These are phyloP conservation scores for Oncorhynchus masou DNA, from an alignment of 2,113 vertebrate species.

Conservation along the genomic window DNA sequence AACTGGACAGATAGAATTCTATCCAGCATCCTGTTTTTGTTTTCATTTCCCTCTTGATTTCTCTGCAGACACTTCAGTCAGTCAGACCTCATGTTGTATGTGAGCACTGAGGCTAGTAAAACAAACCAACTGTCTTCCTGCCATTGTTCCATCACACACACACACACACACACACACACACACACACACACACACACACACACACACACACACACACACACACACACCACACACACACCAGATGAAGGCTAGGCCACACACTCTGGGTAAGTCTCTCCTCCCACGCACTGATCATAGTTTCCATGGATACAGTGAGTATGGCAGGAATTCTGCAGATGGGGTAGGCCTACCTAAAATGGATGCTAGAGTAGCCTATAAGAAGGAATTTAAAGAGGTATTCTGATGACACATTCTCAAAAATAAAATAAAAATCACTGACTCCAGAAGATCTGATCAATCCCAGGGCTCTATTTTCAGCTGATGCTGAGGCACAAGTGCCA, in stretches of 20 bases:
- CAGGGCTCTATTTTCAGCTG: too few relatives aligned
- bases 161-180: too few relatives aligned
- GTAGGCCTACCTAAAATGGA: neutral
- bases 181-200: too few relatives aligned
- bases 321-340: constrained; percentile 34
- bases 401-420: neutral
- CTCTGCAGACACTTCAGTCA: constrained; percentile 39
- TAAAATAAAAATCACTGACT: too few relatives aligned
- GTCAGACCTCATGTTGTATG: neutral
- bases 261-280: constrained; percentile 27
- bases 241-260: constrained; percentile 13
- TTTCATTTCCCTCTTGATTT: constrained; percentile 57
- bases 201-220: too few relatives aligned
- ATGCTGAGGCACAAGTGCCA: too few relatives aligned
- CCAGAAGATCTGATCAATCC: too few relatives aligned
- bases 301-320: constrained; percentile 60
- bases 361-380: neutral
- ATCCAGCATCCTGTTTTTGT: constrained; percentile 71
- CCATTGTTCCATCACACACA: constrained; percentile 68
- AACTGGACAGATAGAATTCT: constrained; percentile 59
- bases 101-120: constrained; percentile 41
- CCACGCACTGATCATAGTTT: constrained; percentile 46
- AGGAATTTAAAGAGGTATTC: neutral
- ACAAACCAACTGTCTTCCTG: constrained; percentile 64
- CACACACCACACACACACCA: neutral